Evolutionary conservation across 2,888 invertebrate species (phyloP).

Genomic region (Escarpia spicata): DNA sequence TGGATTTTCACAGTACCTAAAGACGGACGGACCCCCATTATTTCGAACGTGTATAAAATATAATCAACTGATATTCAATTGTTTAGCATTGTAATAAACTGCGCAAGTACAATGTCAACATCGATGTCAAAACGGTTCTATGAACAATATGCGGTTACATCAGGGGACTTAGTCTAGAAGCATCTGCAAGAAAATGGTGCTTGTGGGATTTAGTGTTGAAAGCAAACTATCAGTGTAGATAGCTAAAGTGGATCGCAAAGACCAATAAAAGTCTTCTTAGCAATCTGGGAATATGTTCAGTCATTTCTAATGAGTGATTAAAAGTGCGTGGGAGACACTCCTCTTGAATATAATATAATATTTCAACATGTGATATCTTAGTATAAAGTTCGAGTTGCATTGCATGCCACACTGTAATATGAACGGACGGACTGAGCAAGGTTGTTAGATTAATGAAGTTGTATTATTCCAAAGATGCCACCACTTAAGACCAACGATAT

Average conservation of each 20-base stretch:
- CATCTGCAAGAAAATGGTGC: too few relatives aligned
- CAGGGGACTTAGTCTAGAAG: neutral
- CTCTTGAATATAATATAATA: too few relatives aligned
- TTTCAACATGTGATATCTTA: too few relatives aligned
- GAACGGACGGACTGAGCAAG: neutral
- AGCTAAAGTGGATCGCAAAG: too few relatives aligned
- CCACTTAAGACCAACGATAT: neutral
- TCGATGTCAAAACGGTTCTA: neutral
- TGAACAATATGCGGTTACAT: neutral
- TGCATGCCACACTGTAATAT: neutral
- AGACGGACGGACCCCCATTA: neutral
- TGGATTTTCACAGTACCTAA: conserved; percentile 91
- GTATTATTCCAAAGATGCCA: neutral
- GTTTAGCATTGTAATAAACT: neutral
- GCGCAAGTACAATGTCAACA: neutral
- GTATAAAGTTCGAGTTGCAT: too few relatives aligned
- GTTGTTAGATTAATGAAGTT: neutral
- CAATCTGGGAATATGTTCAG: too few relatives aligned
- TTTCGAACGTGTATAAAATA: conserved; percentile 10
- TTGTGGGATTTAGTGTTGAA: too few relatives aligned
- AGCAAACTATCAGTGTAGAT: too few relatives aligned
- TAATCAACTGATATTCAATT: conserved; percentile 71
- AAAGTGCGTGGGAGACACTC: too few relatives aligned
- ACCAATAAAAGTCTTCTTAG: too few relatives aligned
- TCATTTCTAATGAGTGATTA: too few relatives aligned